Evolutionary conservation across 1,140 invertebrate species (phyloP).

Genomic region (Acromyrmex echinatior): DNA sequence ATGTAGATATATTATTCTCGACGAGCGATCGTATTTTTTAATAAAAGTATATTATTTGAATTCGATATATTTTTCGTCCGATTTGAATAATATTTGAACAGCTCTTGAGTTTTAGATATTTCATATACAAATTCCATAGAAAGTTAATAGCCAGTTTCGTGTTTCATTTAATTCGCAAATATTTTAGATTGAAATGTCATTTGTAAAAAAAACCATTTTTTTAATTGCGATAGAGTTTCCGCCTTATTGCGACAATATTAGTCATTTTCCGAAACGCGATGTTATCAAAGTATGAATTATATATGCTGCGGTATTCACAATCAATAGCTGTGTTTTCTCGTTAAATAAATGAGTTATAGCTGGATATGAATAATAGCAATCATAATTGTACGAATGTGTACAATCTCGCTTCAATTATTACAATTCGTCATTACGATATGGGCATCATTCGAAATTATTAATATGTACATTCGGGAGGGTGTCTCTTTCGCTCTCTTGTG

Average conservation of each 20-base stretch:
- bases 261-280: conserved; percentile 1
- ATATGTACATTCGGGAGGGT: background rate
- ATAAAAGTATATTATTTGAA: conserved; percentile 32
- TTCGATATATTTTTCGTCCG: conserved; percentile 5
- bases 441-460: background rate
- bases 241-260: background rate
- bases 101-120: conserved; percentile 46
- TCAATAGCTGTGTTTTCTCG: conserved; percentile 36
- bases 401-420: conserved; percentile 39
- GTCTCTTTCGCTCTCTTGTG: background rate
- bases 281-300: conserved; percentile 43
- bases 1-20: background rate
- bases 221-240: background rate
- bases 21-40: conserved; percentile 5
- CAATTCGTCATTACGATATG: conserved; percentile 15
- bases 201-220: background rate
- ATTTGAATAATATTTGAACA: conserved; percentile 50
- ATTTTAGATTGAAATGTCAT: background rate
- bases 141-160: conserved; percentile 23
- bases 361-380: conserved; percentile 37
- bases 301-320: background rate
- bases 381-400: conserved; percentile 7
- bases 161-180: conserved; percentile 34
- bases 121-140: background rate
- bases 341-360: conserved; percentile 43